These are phyloP conservation scores for Therioaphis trifolii DNA, from an alignment of 2,888 invertebrate species.

Conservation along the genomic window DNA sequence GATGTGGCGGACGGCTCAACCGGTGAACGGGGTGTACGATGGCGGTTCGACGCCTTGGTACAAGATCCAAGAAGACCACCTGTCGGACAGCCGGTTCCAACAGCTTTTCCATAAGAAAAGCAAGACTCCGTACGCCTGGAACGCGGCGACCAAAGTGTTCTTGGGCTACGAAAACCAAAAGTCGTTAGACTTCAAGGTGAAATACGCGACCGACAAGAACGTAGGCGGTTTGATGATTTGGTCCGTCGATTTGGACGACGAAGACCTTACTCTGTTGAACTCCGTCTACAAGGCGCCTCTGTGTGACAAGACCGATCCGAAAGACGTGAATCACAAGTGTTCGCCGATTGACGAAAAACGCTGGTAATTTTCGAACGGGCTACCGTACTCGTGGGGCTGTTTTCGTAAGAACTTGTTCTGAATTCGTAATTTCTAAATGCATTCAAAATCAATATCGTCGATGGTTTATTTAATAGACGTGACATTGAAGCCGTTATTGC, in stretches of 20 bases:
- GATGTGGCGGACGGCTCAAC: slow-evolving; percentile 63
- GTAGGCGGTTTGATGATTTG: slow-evolving; percentile 64
- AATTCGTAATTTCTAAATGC: no score
- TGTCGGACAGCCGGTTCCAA: slow-evolving; percentile 56
- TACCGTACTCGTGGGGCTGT: no score
- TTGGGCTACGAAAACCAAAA: slow-evolving; percentile 63
- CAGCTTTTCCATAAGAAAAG: slow-evolving; percentile 60
- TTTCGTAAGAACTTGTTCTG: no score
- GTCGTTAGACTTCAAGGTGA: slow-evolving; percentile 59
- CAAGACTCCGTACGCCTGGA: slow-evolving; percentile 63
- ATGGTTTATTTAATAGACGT: no score
- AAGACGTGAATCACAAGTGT: slow-evolving; percentile 63
- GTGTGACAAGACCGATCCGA: slow-evolving; percentile 56
- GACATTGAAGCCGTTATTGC: no score
- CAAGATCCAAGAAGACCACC: slow-evolving; percentile 56
- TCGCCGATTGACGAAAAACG: slow-evolving; percentile 64
- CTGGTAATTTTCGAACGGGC: no score
- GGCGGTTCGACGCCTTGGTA: slow-evolving; percentile 64
- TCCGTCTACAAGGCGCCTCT: slow-evolving; percentile 47
- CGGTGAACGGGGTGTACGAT: slow-evolving; percentile 58
- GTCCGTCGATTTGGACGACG: slow-evolving; percentile 64
- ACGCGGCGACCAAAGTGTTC: slow-evolving; percentile 56
- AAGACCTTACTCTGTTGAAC: slow-evolving; percentile 61
- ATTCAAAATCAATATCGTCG: no score
- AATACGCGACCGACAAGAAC: slow-evolving; percentile 63